phyloP scores from a whole-genome alignment of 2,888 invertebrate genomes.

The Caenorhabditis drosophilae region DNA sequence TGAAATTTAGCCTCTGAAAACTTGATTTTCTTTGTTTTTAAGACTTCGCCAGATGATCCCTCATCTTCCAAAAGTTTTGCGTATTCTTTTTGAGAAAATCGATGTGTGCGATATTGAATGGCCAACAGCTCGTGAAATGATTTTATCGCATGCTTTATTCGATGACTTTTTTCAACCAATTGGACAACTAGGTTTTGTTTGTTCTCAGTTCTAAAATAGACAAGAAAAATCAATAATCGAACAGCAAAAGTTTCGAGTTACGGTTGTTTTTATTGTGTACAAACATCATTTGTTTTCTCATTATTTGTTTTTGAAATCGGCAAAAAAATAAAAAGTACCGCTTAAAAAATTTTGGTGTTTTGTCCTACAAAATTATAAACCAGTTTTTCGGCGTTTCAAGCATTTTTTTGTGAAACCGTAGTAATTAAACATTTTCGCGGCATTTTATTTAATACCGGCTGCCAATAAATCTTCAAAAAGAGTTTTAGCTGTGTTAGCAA shows the following conservation, averaged over 20 bases:
- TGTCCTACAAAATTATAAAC: no score
- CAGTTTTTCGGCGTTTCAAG: no score
- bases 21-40: neutral
- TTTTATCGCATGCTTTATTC: conserved; percentile 90
- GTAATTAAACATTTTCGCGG: no score
- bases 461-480: no score
- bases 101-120: conserved; percentile 76
- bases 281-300: no score
- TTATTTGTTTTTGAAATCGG: no score
- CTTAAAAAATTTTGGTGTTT: no score
- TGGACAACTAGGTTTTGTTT: conserved; percentile 44
- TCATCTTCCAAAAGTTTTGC: conserved; percentile 48
- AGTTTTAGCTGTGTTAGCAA: no score
- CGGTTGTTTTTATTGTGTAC: no score
- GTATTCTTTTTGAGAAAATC: conserved; percentile 71
- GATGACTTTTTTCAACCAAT: conserved; percentile 78
- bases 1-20: neutral
- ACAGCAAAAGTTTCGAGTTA: neutral
- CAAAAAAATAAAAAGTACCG: no score
- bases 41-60: conserved; percentile 52
- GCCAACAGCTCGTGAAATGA: conserved; percentile 83
- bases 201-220: conserved; percentile 2
- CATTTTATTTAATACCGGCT: no score
- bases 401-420: no score
- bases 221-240: conserved; percentile 2